These are phyloP conservation scores for Odiellus spinosus DNA, from an alignment of 2,888 invertebrate species.

Conservation along the genomic window DNA sequence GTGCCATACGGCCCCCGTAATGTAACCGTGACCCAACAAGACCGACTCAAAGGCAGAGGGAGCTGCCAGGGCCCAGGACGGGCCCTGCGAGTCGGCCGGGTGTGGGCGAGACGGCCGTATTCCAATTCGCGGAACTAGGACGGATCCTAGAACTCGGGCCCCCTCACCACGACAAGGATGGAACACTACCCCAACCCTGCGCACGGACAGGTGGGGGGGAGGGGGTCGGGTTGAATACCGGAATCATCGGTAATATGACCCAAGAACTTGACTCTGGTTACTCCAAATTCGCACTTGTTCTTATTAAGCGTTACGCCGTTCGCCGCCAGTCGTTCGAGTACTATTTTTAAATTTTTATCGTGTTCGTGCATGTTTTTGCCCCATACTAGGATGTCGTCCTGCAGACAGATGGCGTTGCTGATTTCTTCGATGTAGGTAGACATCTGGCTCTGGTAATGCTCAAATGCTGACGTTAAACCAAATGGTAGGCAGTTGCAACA, in stretches of 20 bases:
- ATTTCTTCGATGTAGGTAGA: background rate
- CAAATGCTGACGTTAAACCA: background rate
- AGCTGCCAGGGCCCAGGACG: too few relatives aligned
- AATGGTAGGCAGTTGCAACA: slow-evolving; percentile 4
- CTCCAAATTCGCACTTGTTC: background rate
- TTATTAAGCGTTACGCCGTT: slow-evolving; percentile 1
- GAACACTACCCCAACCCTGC: too few relatives aligned
- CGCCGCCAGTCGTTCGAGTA: background rate
- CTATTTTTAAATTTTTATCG: background rate
- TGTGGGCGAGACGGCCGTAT: too few relatives aligned
- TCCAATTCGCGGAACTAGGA: too few relatives aligned
- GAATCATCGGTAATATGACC: background rate
- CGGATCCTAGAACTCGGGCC: too few relatives aligned
- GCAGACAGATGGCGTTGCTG: background rate
- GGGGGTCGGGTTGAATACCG: background rate
- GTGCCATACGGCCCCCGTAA: too few relatives aligned
- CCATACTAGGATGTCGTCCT: slow-evolving; percentile 2
- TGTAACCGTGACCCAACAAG: too few relatives aligned
- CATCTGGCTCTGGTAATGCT: slow-evolving; percentile 1
- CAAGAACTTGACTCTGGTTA: background rate
- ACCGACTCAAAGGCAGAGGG: too few relatives aligned
- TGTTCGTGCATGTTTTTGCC: background rate
- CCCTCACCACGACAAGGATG: too few relatives aligned
- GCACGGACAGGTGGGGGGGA: too few relatives aligned
- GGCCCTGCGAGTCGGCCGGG: too few relatives aligned